Evolutionary conservation across 2,888 invertebrate genomes (phyloP).

Genomic region (Odontomyia ornata): DNA sequence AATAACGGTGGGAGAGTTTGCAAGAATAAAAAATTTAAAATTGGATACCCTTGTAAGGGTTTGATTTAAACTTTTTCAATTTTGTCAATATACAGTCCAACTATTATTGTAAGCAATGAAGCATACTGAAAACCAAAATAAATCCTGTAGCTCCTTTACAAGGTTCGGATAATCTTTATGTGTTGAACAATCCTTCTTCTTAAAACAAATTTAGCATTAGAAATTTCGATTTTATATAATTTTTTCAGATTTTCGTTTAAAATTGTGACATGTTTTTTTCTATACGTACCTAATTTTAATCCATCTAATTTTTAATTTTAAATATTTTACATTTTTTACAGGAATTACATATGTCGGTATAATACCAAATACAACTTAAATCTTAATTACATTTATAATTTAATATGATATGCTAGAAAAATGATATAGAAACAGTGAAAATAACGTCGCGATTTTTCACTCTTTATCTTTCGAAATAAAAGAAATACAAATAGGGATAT

Average conservation of each 20-base stretch:
- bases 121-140: too few species aligned
- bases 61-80: too few species aligned
- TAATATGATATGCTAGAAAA: conserved; percentile 25
- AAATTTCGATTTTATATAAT: neutral
- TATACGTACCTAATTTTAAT: conserved; percentile 17
- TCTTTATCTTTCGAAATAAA: too few species aligned
- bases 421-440: neutral
- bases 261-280: conserved; percentile 17
- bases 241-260: conserved; percentile 1
- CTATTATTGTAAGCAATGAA: too few species aligned
- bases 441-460: neutral
- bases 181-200: too few species aligned
- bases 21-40: too few species aligned
- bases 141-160: too few species aligned
- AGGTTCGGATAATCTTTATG: too few species aligned
- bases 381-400: conserved; percentile 22
- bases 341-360: neutral
- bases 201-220: neutral
- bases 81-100: too few species aligned
- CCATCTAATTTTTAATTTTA: conserved; percentile 9
- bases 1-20: too few species aligned
- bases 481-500: too few species aligned
- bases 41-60: too few species aligned
- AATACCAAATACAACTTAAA: neutral
- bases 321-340: conserved; percentile 30